phyloP scores from a whole-genome alignment of 2,113 vertebrate species.

The Actenoides hombroni region DNA sequence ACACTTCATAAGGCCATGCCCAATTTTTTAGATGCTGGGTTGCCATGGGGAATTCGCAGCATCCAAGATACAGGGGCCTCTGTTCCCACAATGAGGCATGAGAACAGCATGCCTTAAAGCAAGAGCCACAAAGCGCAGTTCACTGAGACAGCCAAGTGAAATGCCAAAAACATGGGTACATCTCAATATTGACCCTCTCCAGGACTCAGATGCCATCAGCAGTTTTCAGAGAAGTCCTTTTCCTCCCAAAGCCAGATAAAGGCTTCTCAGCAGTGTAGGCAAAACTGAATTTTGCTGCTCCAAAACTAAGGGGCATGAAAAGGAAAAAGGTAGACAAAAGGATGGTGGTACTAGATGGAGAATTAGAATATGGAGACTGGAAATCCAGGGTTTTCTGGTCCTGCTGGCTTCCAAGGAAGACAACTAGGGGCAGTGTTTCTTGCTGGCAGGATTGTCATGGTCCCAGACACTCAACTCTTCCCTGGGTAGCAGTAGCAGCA shows the following conservation, averaged over 20 bases:
- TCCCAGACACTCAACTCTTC: not conserved
- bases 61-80: not conserved
- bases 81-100: not conserved
- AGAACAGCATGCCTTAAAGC: not conserved
- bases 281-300: not conserved
- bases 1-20: not conserved
- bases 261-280: not conserved
- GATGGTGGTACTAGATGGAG: not conserved
- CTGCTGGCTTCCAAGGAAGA: not conserved
- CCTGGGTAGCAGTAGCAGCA: not conserved
- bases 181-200: not conserved
- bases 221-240: not conserved
- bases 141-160: not conserved
- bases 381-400: not conserved
- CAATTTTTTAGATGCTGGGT: not conserved
- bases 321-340: not conserved
- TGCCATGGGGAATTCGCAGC: not conserved
- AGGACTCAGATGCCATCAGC: not conserved
- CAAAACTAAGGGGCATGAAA: not conserved
- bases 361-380: not conserved
- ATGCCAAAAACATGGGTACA: not conserved
- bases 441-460: not conserved
- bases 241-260: not conserved
- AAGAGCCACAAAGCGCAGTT: not conserved
- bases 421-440: not conserved